A percentile compares a stretch with the other conserved stretches of the same genome.
These are phyloP conservation scores for Microtus oregoni DNA, from an alignment of 2,113 vertebrate genomes.

Conservation along the genomic window DNA sequence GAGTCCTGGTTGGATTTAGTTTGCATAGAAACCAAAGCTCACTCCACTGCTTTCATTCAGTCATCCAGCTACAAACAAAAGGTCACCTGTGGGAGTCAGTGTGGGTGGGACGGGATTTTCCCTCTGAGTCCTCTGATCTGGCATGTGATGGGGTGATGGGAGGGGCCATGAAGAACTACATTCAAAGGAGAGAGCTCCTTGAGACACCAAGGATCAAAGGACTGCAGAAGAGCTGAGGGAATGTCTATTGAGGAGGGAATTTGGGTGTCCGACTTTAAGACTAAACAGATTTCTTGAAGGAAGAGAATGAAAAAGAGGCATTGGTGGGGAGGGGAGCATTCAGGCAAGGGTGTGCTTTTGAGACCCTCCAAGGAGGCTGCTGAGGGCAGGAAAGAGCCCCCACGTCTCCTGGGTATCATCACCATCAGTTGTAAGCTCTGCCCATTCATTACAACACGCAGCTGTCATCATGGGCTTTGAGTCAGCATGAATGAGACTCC, in stretches of 20 bases:
- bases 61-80: not conserved
- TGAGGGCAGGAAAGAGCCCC: not conserved
- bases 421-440: not conserved
- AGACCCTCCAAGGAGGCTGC: not conserved
- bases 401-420: not conserved
- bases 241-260: not conserved
- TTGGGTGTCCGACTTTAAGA: not conserved
- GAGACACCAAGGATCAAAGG: not conserved
- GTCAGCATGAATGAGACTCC: not conserved
- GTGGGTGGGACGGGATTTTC: not conserved
- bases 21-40: not conserved
- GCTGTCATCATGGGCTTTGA: not conserved
- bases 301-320: not conserved
- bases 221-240: not conserved
- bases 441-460: not conserved
- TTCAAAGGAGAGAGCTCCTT: not conserved
- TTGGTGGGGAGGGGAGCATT: too few species aligned
- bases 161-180: not conserved
- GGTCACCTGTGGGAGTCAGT: not conserved
- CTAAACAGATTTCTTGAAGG: not conserved
- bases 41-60: not conserved
- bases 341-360: not conserved
- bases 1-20: not conserved
- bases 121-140: not conserved
- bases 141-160: not conserved